Conservation (phyloP, 2,113 vertebrate genomes). For the Herpetotheres cachinnans region DNA sequence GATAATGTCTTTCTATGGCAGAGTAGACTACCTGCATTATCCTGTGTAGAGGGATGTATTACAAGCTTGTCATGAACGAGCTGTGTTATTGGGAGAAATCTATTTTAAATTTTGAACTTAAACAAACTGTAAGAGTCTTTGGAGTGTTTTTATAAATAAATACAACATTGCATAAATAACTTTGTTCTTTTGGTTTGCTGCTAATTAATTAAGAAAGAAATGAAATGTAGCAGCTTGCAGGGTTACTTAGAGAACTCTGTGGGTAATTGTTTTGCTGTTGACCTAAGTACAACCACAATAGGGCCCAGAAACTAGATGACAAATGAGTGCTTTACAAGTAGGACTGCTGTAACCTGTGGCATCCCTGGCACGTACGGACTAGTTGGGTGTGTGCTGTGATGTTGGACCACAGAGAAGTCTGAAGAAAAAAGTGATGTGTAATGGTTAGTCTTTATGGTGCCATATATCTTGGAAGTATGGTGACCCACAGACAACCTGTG, state of each 20-base stretch:
- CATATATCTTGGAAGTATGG: neutral
- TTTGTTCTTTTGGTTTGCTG: neutral
- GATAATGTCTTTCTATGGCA: neutral
- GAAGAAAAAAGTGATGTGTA: neutral
- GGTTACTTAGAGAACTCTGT: neutral
- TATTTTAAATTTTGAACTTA: neutral
- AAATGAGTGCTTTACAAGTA: too few relatives aligned
- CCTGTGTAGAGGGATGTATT: neutral
- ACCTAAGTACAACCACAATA: neutral
- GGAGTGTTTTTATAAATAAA: too few relatives aligned
- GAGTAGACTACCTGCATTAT: neutral
- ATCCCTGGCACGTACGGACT: neutral
- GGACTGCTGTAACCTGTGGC: neutral
- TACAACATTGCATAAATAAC: neutral
- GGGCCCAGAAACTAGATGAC: neutral
- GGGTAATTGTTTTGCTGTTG: neutral
- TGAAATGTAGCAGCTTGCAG: neutral
- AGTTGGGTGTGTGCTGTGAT: neutral
- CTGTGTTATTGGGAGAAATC: neutral
- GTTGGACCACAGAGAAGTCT: neutral
- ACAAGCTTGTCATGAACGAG: neutral
- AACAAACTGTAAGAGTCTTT: too few relatives aligned
- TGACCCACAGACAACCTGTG: neutral
- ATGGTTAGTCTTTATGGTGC: neutral
- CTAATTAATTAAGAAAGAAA: neutral